A percentile compares a stretch with the other conserved stretches of the same genome.
These are phyloP conservation scores for Hymenochirus boettgeri DNA, from an alignment of 2,113 vertebrate genomes.

Conservation along the genomic window DNA sequence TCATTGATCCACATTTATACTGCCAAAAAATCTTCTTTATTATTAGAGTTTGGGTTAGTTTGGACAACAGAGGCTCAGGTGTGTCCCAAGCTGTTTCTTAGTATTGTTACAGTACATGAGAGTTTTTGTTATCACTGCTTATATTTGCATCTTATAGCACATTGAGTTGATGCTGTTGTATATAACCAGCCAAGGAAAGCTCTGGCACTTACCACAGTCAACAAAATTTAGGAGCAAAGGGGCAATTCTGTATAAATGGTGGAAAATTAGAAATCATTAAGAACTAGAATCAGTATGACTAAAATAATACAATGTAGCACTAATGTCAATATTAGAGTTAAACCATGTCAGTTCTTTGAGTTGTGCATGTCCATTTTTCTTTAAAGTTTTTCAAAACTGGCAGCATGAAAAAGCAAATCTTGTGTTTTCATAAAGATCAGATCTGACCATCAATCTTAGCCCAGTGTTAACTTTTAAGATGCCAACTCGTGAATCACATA, in stretches of 20 bases:
- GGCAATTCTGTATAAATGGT: neutral
- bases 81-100: too few species aligned
- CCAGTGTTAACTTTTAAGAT: slow-evolving; percentile 17
- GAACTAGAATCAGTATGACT: neutral
- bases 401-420: neutral
- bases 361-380: too few species aligned
- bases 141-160: too few species aligned
- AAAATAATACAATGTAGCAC: neutral
- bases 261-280: neutral
- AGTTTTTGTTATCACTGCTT: too few species aligned
- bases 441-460: neutral
- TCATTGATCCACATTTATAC: too few species aligned
- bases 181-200: too few species aligned
- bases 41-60: too few species aligned
- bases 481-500: slow-evolving; percentile 29
- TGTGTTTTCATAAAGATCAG: neutral
- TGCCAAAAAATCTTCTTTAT: too few species aligned
- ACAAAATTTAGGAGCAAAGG: neutral
- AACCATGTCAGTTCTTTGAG: neutral
- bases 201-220: neutral
- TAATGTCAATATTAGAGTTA: neutral
- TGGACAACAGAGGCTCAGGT: too few species aligned
- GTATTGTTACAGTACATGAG: too few species aligned
- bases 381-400: neutral
- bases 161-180: too few species aligned